Evolutionary conservation across 1,140 invertebrate genomes (phyloP).

Genomic region (Macrobrachium nipponense): DNA sequence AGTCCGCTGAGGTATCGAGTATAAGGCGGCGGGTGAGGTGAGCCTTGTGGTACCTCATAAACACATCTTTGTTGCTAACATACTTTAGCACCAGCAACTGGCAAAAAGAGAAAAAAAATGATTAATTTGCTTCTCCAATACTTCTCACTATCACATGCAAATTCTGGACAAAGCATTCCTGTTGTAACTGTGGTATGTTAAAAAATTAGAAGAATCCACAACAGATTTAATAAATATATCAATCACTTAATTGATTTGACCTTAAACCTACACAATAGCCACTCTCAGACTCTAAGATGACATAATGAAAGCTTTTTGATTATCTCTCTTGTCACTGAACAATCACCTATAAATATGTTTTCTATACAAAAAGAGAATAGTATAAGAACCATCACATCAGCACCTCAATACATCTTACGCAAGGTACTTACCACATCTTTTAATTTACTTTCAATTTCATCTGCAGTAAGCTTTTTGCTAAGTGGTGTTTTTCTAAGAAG

Average conservation of each 20-base stretch:
- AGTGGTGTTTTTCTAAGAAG: constrained; percentile 94
- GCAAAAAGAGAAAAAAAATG: background rate
- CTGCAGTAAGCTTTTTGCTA: constrained; percentile 95
- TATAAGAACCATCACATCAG: constrained; percentile 1
- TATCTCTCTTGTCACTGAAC: too few species aligned
- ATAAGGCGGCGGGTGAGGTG: constrained; percentile 96
- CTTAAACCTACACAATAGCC: too few species aligned
- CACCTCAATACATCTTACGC: background rate
- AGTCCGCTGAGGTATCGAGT: constrained; percentile 96
- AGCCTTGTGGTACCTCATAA: constrained; percentile 99
- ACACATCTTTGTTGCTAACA: constrained; percentile 99
- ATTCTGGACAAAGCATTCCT: too few species aligned
- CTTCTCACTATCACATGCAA: too few species aligned
- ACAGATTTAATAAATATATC: too few species aligned
- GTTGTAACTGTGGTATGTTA: too few species aligned
- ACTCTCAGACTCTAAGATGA: too few species aligned
- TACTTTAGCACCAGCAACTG: constrained; percentile 94
- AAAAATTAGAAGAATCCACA: too few species aligned
- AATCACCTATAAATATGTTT: background rate
- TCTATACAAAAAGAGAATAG: background rate
- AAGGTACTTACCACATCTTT: constrained; percentile 55
- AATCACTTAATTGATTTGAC: too few species aligned
- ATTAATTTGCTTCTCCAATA: background rate
- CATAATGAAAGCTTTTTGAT: too few species aligned
- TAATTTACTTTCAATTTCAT: constrained; percentile 83